phyloP scores from a whole-genome alignment of 2,113 vertebrate species.

The Odontophorus gujanensis region DNA sequence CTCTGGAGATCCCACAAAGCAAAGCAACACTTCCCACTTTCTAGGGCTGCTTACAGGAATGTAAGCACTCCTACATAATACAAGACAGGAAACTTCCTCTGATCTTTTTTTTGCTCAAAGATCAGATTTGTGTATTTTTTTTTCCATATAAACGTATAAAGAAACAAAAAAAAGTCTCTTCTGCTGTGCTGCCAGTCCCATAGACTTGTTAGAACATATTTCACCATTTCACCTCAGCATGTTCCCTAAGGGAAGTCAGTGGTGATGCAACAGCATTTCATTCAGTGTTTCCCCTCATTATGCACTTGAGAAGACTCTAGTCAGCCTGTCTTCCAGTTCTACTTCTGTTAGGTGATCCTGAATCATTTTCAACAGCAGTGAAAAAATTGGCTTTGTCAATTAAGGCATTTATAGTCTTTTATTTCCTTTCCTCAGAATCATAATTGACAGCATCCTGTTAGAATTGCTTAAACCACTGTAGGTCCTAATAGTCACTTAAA shows the following conservation, averaged over 20 bases:
- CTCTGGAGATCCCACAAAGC: not conserved
- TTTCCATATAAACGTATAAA: fast-evolving
- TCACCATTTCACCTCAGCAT: not conserved
- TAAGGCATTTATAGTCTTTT: not conserved
- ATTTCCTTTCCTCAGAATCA: not conserved
- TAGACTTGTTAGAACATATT: not conserved
- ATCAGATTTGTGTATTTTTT: not conserved
- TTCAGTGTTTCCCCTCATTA: not conserved
- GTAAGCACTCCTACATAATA: not conserved
- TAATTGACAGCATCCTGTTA: not conserved
- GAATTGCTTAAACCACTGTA: not conserved
- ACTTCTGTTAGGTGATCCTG: not conserved
- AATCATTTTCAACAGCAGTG: not conserved
- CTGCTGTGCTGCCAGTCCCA: not conserved
- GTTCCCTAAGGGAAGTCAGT: not conserved
- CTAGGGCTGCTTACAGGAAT: not conserved
- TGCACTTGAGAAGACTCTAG: not conserved
- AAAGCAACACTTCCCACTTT: not conserved
- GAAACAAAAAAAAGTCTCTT: not conserved
- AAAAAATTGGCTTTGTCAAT: not conserved
- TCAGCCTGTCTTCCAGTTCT: not conserved
- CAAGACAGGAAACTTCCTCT: not conserved
- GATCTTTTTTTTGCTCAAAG: not conserved
- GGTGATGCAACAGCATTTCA: not conserved
- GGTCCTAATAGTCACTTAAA: not conserved